phyloP scores from a whole-genome alignment of 1,140 invertebrate genomes.

The Marisa cornuarietis region DNA sequence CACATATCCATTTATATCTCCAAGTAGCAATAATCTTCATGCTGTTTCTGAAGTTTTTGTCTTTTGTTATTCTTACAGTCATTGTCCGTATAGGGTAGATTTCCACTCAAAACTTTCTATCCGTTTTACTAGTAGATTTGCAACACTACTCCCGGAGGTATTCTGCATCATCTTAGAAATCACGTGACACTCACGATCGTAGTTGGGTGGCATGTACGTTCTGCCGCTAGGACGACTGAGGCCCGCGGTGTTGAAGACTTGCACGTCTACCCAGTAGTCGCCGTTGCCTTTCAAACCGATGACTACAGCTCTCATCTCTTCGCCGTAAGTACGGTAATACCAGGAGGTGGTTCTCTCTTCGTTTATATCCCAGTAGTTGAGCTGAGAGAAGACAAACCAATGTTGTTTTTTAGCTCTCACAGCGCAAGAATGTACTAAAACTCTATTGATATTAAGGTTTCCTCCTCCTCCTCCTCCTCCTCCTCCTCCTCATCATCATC shows the following conservation, averaged over 20 bases:
- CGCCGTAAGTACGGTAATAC: conserved; percentile 26
- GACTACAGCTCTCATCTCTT: conserved; percentile 74
- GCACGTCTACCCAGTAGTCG: conserved; percentile 86
- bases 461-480: too few relatives aligned
- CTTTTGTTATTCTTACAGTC: neutral
- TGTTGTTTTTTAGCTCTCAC: too few relatives aligned
- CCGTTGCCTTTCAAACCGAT: conserved; percentile 92
- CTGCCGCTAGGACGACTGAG: conserved; percentile 90
- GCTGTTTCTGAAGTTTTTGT: too few relatives aligned
- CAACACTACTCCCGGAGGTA: neutral
- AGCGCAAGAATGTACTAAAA: too few relatives aligned
- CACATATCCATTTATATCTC: too few relatives aligned
- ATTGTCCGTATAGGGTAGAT: too few relatives aligned
- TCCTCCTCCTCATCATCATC: accelerated
- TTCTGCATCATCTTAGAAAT: too few relatives aligned
- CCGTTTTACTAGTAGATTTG: neutral
- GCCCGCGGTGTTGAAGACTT: conserved; percentile 94
- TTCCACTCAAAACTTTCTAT: neutral
- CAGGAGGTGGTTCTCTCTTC: too few relatives aligned
- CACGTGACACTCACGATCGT: conserved; percentile 21
- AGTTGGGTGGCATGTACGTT: conserved; percentile 22
- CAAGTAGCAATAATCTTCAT: too few relatives aligned
- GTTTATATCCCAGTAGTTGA: too few relatives aligned
- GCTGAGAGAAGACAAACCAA: too few relatives aligned
- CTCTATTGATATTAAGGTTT: too few relatives aligned